These are phyloP conservation scores for Heterodera schachtii DNA, from an alignment of 1,140 invertebrate species.

Conservation along the genomic window DNA sequence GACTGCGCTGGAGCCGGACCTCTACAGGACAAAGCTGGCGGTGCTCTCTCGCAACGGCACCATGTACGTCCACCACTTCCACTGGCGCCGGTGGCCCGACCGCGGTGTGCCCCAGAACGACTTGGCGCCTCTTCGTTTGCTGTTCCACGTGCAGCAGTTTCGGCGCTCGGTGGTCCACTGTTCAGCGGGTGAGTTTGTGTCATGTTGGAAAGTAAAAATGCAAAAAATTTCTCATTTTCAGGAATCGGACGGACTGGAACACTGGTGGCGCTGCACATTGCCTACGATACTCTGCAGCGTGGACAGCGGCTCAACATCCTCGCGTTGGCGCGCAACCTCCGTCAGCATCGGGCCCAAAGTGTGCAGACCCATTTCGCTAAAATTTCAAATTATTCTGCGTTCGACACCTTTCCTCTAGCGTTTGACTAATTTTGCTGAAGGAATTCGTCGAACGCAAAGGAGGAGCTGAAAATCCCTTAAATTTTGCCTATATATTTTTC, in stretches of 20 bases:
- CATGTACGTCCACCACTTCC: conserved; percentile 19
- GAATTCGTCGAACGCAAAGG: no score
- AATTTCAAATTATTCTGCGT: conserved; percentile 14
- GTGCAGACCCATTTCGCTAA: conserved; percentile 44
- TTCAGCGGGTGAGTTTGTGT: conserved; percentile 36
- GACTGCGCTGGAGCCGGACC: conserved; percentile 2
- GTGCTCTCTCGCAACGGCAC: conserved; percentile 6
- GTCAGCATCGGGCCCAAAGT: conserved; percentile 47
- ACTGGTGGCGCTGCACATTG: conserved; percentile 50
- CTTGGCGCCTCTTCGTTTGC: conserved; percentile 35
- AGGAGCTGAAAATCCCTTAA: no score
- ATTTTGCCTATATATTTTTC: no score
- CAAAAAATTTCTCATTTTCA: conserved; percentile 10
- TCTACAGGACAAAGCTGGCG: background rate
- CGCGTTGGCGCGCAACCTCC: conserved; percentile 44
- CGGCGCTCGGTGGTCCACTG: conserved; percentile 44
- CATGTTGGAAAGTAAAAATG: background rate
- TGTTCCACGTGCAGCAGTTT: conserved; percentile 20
- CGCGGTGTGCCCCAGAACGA: conserved; percentile 42
- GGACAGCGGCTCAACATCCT: conserved; percentile 43
- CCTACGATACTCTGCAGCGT: conserved; percentile 29
- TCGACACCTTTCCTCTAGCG: no score
- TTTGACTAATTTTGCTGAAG: no score
- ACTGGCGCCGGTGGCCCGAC: conserved; percentile 49
- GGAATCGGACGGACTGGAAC: conserved; percentile 53